Conservation (phyloP, 2,797 vertebrate species). For the Propithecus deckenii region DNA sequence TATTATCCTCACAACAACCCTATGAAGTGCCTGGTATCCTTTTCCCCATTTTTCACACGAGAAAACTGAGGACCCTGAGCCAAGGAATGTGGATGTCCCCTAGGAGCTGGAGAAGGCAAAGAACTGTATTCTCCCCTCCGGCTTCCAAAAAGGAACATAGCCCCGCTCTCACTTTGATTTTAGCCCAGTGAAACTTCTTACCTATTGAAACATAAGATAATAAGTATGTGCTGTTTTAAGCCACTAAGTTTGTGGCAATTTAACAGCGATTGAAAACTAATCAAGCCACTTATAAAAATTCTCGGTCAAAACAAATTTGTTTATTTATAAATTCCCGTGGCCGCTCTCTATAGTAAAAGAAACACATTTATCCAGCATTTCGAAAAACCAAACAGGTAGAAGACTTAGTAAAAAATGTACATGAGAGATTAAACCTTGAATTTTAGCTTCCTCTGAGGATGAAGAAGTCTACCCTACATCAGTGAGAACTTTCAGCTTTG, state of each 20-base stretch:
- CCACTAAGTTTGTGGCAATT: neutral
- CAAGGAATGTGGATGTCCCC: neutral
- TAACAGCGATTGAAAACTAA: neutral
- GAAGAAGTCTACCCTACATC: neutral
- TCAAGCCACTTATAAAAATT: slow-evolving; percentile 16
- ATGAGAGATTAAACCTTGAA: neutral
- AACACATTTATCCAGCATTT: neutral
- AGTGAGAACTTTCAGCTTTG: neutral
- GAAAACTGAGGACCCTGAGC: neutral
- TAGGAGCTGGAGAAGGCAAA: neutral
- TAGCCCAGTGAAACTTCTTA: neutral
- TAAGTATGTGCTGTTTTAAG: neutral
- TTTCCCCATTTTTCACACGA: neutral
- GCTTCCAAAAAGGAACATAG: neutral
- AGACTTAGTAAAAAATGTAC: neutral
- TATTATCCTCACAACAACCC: neutral
- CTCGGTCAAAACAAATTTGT: neutral
- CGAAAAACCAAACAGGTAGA: neutral
- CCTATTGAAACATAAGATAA: neutral
- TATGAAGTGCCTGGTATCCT: neutral
- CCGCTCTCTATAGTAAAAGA: neutral
- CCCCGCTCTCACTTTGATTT: neutral
- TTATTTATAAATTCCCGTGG: slow-evolving; percentile 4
- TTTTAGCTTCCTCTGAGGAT: neutral
- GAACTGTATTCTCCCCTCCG: neutral